Percentiles rank a stretch among this genome's conserved stretches.
Conservation (phyloP, 2,113 vertebrate genomes). For the Emberiza fucata region DNA sequence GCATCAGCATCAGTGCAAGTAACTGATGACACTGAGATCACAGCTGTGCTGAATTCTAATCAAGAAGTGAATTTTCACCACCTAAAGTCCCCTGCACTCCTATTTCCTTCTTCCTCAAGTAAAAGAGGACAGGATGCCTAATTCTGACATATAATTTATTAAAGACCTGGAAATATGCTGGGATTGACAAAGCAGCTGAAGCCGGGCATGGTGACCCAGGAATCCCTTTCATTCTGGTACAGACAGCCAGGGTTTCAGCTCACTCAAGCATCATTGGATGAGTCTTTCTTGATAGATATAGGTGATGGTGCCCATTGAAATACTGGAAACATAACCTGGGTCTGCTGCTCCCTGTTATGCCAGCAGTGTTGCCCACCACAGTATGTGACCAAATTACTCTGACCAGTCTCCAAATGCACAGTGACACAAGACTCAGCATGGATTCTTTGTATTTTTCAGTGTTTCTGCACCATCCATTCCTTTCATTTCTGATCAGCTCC, state of each 20-base stretch:
- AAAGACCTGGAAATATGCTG: not conserved
- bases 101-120: not conserved
- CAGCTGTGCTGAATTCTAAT: slow-evolving; percentile 14
- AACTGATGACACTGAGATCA: not conserved
- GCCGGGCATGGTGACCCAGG: not conserved
- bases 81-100: not conserved
- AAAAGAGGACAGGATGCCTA: not conserved
- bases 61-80: not conserved
- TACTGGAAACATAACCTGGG: not conserved
- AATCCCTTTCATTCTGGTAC: not conserved
- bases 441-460: not conserved
- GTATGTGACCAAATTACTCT: not conserved
- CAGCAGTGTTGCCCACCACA: not conserved
- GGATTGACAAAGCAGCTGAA: not conserved
- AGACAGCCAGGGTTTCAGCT: not conserved
- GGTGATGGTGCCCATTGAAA: not conserved
- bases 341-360: not conserved
- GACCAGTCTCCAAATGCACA: not conserved
- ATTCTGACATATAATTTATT: not conserved
- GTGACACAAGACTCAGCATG: not conserved
- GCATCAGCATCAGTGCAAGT: not conserved
- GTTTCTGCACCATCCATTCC: not conserved
- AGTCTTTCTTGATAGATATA: not conserved
- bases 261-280: not conserved
- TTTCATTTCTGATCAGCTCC: not conserved